Evolutionary conservation across 2,797 vertebrate species (phyloP).

Genomic region (Hoplostethus atlanticus): DNA sequence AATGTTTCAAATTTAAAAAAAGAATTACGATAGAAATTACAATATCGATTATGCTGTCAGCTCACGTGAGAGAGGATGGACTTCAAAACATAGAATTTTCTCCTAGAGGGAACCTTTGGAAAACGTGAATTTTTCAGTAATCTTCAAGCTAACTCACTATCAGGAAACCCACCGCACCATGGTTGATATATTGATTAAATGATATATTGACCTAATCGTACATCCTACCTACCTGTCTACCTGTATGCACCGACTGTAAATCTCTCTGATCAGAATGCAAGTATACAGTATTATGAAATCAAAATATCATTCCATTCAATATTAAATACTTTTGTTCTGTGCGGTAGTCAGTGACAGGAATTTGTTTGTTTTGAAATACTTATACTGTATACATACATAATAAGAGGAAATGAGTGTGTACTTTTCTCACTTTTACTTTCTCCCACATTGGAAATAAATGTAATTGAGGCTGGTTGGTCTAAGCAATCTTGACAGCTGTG

Average conservation of each 20-base stretch:
- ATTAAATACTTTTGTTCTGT: constrained; percentile 28
- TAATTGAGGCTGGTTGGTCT: constrained; percentile 66
- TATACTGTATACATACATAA: constrained; percentile 70
- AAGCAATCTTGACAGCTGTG: constrained; percentile 78
- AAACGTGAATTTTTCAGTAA: not conserved
- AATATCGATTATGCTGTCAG: not conserved
- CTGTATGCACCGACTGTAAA: not conserved
- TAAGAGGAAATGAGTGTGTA: constrained; percentile 77
- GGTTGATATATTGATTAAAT: not conserved
- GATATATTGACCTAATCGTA: not conserved
- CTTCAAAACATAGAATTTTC: too few species aligned
- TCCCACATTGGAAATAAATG: constrained; percentile 66
- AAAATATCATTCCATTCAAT: constrained; percentile 40
- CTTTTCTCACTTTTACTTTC: constrained; percentile 77
- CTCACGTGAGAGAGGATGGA: too few species aligned
- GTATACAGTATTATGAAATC: constrained; percentile 23
- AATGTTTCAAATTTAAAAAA: not conserved
- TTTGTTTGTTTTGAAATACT: constrained; percentile 75
- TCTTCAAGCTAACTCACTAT: not conserved
- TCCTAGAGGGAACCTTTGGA: not conserved
- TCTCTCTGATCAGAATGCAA: not conserved
- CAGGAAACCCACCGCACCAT: not conserved
- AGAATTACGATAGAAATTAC: too few species aligned
- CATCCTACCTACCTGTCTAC: not conserved
- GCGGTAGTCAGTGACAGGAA: constrained; percentile 62